These are phyloP conservation scores for Ibidorhyncha struthersii DNA, from an alignment of 2,113 vertebrate genomes.

Conservation along the genomic window DNA sequence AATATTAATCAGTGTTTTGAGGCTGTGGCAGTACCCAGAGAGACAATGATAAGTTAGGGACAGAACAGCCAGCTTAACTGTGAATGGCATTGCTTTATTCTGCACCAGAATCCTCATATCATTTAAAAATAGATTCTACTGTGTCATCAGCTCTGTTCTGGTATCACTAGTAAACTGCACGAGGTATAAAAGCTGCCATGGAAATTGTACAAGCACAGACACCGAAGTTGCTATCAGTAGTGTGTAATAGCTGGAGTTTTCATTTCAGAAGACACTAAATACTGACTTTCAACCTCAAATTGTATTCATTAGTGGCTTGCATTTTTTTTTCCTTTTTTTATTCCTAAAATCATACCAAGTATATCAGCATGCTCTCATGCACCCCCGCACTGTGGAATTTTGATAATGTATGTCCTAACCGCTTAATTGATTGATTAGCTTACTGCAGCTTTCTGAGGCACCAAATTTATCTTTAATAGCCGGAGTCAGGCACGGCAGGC, in stretches of 20 bases:
- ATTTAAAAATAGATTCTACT: conserved; percentile 56
- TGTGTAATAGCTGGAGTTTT: conserved; percentile 35
- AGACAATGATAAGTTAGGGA: conserved; percentile 49
- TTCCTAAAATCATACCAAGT: conserved; percentile 74
- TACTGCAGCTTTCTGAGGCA: conserved; percentile 85
- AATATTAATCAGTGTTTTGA: conserved; percentile 54
- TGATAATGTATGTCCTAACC: conserved; percentile 86
- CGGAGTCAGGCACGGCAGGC: conserved; percentile 84
- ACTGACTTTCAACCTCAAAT: conserved; percentile 58
- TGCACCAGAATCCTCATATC: neutral
- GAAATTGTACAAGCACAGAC: neutral
- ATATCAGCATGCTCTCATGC: conserved; percentile 77
- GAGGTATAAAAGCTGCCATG: neutral
- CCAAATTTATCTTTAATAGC: conserved; percentile 93
- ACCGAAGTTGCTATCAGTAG: neutral
- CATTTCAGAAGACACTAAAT: conserved; percentile 52
- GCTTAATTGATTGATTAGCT: conserved; percentile 93
- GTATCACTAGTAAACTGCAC: conserved; percentile 8
- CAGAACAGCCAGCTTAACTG: conserved; percentile 13
- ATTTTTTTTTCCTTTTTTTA: conserved; percentile 40
- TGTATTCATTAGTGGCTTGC: conserved; percentile 37
- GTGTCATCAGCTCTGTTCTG: conserved; percentile 40
- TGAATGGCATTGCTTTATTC: conserved; percentile 21
- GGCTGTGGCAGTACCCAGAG: conserved; percentile 24
- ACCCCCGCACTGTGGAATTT: conserved; percentile 80